A percentile compares a stretch with the other conserved stretches of the same genome.
phyloP scores from a whole-genome alignment of 2,797 vertebrate genomes.

The Smutsia gigantea region DNA sequence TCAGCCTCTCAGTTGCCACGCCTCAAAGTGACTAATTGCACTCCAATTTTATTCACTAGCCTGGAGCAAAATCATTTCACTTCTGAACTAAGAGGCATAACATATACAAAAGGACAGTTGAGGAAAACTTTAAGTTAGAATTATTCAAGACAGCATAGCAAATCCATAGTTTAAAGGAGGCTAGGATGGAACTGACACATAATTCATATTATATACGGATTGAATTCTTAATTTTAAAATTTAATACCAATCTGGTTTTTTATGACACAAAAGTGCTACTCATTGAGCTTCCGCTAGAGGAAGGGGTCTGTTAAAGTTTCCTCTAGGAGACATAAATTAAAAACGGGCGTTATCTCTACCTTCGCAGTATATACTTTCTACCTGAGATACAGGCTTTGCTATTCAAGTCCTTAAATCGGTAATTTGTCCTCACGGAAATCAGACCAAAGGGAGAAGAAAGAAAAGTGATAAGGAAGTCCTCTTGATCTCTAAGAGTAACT shows the following conservation, averaged over 20 bases:
- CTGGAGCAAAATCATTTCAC: slow-evolving; percentile 49
- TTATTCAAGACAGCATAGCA: slow-evolving; percentile 20
- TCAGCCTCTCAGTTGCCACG: slow-evolving; percentile 1
- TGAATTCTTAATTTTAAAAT: background rate
- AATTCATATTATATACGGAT: background rate
- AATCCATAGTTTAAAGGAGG: background rate
- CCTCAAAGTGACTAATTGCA: slow-evolving; percentile 64
- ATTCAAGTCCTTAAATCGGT: slow-evolving; percentile 44
- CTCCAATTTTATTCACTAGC: slow-evolving; percentile 66
- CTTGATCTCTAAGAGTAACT: background rate
- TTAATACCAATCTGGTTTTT: background rate
- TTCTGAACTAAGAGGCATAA: slow-evolving; percentile 12
- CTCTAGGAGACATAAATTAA: background rate
- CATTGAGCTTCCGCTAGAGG: background rate
- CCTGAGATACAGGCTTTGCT: background rate
- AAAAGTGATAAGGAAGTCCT: background rate
- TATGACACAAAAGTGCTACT: slow-evolving; percentile 11
- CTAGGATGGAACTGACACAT: background rate
- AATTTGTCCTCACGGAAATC: background rate
- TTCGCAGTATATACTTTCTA: background rate
- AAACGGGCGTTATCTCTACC: background rate
- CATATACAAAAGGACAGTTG: slow-evolving; percentile 14
- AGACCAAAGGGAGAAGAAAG: background rate
- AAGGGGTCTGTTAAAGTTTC: slow-evolving; percentile 30
- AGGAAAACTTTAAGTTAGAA: slow-evolving; percentile 48